Conservation (phyloP, 2,888 invertebrate species). For the Calliscelio sp. region DNA sequence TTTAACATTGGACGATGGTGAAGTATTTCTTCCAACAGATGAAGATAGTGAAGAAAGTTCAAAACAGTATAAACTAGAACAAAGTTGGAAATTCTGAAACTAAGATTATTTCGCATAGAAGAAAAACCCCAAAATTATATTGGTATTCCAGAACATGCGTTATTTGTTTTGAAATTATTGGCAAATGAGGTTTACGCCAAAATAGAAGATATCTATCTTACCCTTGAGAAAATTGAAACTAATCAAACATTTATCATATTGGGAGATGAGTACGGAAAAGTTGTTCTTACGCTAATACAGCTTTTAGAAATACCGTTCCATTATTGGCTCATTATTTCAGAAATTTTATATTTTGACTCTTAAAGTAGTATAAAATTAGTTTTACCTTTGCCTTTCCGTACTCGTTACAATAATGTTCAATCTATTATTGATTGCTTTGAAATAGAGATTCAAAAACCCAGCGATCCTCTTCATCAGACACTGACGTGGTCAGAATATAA, state of each 20-base stretch:
- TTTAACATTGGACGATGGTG: neutral
- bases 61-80: slow-evolving; percentile 3
- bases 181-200: slow-evolving; percentile 7
- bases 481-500: slow-evolving; percentile 80
- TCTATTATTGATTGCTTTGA: slow-evolving; percentile 79
- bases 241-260: neutral
- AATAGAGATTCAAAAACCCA: slow-evolving; percentile 78
- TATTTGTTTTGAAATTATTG: slow-evolving; percentile 24
- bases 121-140: slow-evolving; percentile 34
- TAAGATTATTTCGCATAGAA: slow-evolving; percentile 33
- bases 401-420: slow-evolving; percentile 41
- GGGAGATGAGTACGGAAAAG: slow-evolving; percentile 50
- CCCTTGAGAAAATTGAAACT: slow-evolving; percentile 39
- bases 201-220: slow-evolving; percentile 39
- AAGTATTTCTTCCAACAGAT: slow-evolving; percentile 16
- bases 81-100: neutral
- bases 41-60: slow-evolving; percentile 28
- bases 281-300: slow-evolving; percentile 21
- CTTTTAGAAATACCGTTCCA: slow-evolving; percentile 39
- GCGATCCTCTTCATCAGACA: slow-evolving; percentile 73
- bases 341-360: slow-evolving; percentile 46
- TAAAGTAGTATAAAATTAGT: slow-evolving; percentile 2
- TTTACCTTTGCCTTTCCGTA: slow-evolving; percentile 49
- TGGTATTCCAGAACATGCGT: slow-evolving; percentile 34
- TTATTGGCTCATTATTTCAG: slow-evolving; percentile 38